phyloP scores from a whole-genome alignment of 2,888 invertebrate genomes.

The Chrysolina haemoptera region DNA sequence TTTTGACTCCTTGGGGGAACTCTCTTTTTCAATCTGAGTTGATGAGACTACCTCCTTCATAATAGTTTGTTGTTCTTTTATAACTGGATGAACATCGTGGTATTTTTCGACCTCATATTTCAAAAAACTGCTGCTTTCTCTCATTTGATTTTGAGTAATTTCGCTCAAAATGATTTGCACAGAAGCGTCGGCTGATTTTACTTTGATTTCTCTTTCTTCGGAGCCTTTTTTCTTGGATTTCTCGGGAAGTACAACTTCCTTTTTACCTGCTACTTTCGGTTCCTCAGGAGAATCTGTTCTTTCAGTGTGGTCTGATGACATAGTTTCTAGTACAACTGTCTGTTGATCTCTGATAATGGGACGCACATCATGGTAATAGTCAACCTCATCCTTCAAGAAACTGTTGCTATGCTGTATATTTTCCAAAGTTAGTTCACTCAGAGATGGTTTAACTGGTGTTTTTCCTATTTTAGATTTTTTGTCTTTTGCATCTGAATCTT shows the following conservation, averaged over 20 bases:
- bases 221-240: too few relatives aligned
- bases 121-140: conserved; percentile 32
- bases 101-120: conserved; percentile 38
- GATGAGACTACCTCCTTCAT: neutral
- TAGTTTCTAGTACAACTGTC: too few relatives aligned
- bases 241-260: too few relatives aligned
- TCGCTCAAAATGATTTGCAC: too few relatives aligned
- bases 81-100: conserved; percentile 34
- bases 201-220: too few relatives aligned
- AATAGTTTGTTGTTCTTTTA: neutral
- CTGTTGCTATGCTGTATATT: conserved; percentile 28
- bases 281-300: too few relatives aligned
- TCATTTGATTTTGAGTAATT: too few relatives aligned
- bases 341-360: conserved; percentile 3
- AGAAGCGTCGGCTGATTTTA: too few relatives aligned
- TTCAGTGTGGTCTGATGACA: too few relatives aligned
- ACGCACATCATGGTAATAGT: conserved; percentile 39
- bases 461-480: neutral
- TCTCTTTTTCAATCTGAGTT: conserved; percentile 28
- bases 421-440: neutral
- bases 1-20: conserved; percentile 8
- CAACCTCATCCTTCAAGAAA: conserved; percentile 40
- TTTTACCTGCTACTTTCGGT: too few relatives aligned
- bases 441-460: neutral
- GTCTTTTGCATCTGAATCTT: conserved; percentile 31